Base-by-base conservation (phyloP, 1,140 invertebrate species). In the Drosophila suzukii region DNA sequence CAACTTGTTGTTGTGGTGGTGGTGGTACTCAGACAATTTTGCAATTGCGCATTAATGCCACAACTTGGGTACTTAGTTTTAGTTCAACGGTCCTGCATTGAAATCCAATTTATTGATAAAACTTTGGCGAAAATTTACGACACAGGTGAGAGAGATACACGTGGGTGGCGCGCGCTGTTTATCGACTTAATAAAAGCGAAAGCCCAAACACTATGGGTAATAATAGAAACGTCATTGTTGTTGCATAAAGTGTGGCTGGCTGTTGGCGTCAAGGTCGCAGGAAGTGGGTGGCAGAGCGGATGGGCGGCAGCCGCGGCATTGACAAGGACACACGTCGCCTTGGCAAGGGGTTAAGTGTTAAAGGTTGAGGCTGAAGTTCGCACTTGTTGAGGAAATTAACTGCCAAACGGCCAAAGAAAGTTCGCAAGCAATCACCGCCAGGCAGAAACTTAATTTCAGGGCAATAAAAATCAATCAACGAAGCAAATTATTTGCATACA, bases 51-150 rank as follows among this genome's bases (percentile, higher is more conserved):
- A 89, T 75, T 89, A 77, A 75, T 63, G 46, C 36, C 66, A 38
- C 47, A 60, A 47, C 74, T 86, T 59, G 61, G 71, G 63, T 72
- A 82, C 75, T 89, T 81, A 75, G 72, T 73, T 63, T 89, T 86
- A 72, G 72, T 73, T 63, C 55, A 65, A 71, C 65, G 68, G 55
- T 78, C 59, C 82, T 66, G 47, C 78, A 78, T 43, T 56, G 51
- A 39, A 65, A 76, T 57, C 60, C 83, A 88, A 83, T 88, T 76
- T 88, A 88, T 88, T 88, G 83, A 88, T 89, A 88, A 88, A 88
- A 88, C 83, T 88, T 88, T 73, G 50, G 76, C 50, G 62, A 68
- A 81, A 72, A 82, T 81, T 73, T 68, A 67, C 74, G 78, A 77
- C 66, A 62, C 63, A 47, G 51, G 60, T 13, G 30, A 6, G 46